Conservation (phyloP, 2,797 vertebrate genomes). For the Cirrhinus mrigala region DNA sequence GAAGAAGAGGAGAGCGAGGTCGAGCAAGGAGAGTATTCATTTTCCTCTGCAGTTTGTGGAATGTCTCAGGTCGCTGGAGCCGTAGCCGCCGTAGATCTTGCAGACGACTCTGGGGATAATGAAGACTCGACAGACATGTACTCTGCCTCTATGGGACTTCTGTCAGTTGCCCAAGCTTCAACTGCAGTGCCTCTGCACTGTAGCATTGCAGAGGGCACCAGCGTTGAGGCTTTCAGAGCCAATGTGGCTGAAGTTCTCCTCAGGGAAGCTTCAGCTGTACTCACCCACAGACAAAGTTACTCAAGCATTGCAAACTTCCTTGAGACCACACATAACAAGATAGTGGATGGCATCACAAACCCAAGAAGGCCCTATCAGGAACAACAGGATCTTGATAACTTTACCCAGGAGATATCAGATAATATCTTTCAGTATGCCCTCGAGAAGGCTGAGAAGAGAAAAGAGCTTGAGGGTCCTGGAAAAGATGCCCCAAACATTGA, state of each 20-base stretch:
- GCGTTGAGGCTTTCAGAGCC: conserved; percentile 82
- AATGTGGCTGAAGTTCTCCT: conserved; percentile 89
- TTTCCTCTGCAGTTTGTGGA: conserved; percentile 90
- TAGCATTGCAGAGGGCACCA: conserved; percentile 81
- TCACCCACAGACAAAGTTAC: conserved; percentile 84
- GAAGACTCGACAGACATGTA: conserved; percentile 73
- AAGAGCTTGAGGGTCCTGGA: conserved; percentile 70
- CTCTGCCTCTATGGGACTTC: conserved; percentile 78
- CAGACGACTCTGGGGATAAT: conserved; percentile 68
- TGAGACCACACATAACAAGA: conserved; percentile 85
- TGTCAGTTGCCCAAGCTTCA: conserved; percentile 84
- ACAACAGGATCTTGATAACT: conserved; percentile 81
- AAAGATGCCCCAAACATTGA: conserved; percentile 76
- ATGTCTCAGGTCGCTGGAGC: conserved; percentile 93
- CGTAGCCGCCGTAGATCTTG: conserved; percentile 87
- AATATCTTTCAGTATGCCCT: conserved; percentile 88
- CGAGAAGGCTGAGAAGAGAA: conserved; percentile 85
- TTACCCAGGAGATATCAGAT: conserved; percentile 88
- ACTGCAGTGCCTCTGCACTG: conserved; percentile 81
- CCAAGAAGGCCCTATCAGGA: conserved; percentile 77
- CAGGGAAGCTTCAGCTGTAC: conserved; percentile 84
- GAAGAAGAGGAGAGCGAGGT: conserved; percentile 64
- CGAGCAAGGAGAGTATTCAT: conserved; percentile 79
- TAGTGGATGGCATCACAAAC: conserved; percentile 84
- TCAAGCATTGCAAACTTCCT: conserved; percentile 85